phyloP scores from a whole-genome alignment of 1,140 invertebrate species.

The Drosophila tristis region DNA sequence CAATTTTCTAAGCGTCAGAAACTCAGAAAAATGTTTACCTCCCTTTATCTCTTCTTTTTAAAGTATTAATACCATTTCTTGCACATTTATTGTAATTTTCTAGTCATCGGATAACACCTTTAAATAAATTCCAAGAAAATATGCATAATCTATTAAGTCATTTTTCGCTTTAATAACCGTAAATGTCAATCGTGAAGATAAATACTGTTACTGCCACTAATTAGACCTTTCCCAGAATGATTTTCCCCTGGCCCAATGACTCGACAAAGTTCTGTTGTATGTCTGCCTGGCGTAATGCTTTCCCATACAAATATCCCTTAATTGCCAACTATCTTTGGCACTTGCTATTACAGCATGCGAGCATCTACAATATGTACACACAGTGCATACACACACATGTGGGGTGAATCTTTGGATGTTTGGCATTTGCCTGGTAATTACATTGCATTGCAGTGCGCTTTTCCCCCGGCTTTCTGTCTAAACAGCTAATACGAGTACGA shows the following conservation, averaged over 20 bases:
- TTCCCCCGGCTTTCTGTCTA: neutral
- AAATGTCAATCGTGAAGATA: neutral
- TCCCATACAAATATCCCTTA: no score
- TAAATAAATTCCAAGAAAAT: no score
- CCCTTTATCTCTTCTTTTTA: no score
- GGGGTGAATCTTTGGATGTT: neutral
- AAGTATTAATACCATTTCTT: no score
- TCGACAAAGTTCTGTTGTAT: neutral
- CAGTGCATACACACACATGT: no score
- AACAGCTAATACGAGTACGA: no score
- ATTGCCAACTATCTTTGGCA: neutral
- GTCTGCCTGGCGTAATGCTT: neutral
- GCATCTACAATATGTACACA: no score
- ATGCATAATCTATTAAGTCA: neutral
- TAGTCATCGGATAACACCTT: no score
- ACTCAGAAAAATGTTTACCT: no score
- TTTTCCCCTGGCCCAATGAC: neutral
- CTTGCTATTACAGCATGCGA: conserved; percentile 14
- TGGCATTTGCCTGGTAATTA: conserved; percentile 17
- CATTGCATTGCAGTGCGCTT: conserved; percentile 21
- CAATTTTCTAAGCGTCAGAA: no score
- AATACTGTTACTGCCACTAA: no score
- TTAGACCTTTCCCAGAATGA: neutral
- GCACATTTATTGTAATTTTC: no score
- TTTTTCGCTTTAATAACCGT: neutral